Conservation (phyloP, 2,888 invertebrate species). For the Drosophila cognata region DNA sequence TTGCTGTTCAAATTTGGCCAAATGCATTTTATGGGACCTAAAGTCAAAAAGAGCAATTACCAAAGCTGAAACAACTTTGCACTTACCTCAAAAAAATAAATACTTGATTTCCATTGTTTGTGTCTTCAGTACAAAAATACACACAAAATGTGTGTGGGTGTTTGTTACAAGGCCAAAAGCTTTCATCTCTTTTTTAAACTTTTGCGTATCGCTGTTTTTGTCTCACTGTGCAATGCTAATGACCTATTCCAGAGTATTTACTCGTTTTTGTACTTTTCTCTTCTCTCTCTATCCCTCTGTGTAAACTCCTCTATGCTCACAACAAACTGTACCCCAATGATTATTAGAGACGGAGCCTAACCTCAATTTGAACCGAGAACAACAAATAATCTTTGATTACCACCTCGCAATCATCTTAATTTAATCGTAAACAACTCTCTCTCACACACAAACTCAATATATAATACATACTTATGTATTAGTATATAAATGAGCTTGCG, state of each 20-base stretch:
- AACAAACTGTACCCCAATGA: slow-evolving; percentile 61
- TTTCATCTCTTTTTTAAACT: slow-evolving; percentile 25
- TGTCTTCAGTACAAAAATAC: slow-evolving; percentile 6
- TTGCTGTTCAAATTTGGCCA: slow-evolving; percentile 41
- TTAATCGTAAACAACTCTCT: slow-evolving; percentile 74
- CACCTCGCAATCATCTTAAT: slow-evolving; percentile 72
- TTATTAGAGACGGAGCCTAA: slow-evolving; percentile 55
- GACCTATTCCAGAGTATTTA: slow-evolving; percentile 57
- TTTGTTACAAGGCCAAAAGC: slow-evolving; percentile 47
- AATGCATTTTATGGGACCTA: slow-evolving; percentile 12
- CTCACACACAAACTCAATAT: slow-evolving; percentile 8
- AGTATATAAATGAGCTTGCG: slow-evolving; percentile 30
- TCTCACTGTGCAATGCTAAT: slow-evolving; percentile 55
- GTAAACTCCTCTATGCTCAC: slow-evolving; percentile 21
- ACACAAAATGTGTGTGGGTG: slow-evolving; percentile 9
- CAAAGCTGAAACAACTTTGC: slow-evolving; percentile 17
- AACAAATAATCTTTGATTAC: slow-evolving; percentile 79
- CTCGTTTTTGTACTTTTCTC: slow-evolving; percentile 20
- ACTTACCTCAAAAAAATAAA: slow-evolving; percentile 16
- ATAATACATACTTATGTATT: slow-evolving; percentile 21
- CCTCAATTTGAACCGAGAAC: slow-evolving; percentile 74
- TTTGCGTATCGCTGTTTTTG: slow-evolving; percentile 35
- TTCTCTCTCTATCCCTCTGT: slow-evolving; percentile 1
- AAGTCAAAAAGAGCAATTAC: slow-evolving; percentile 14
- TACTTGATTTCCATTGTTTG: slow-evolving; percentile 20